Conservation (phyloP, 2,113 vertebrate species). For the Collichthys lucidus region DNA sequence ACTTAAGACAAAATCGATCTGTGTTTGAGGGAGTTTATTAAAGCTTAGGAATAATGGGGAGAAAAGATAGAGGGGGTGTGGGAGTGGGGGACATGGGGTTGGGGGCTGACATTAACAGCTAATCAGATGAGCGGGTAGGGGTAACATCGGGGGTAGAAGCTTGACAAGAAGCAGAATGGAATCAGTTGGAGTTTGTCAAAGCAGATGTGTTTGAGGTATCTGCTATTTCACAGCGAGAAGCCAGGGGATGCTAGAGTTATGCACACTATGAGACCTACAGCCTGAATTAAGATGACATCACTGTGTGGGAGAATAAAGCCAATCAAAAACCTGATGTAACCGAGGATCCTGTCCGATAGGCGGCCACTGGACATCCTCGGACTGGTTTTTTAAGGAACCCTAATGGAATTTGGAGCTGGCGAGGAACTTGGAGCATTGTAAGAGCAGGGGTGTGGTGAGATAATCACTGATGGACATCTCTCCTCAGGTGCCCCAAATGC, state of each 20-base stretch:
- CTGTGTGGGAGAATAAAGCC: conserved; percentile 42
- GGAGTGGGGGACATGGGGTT: conserved; percentile 41
- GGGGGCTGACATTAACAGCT: conserved; percentile 73
- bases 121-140: conserved; percentile 70
- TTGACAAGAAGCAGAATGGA: conserved; percentile 60
- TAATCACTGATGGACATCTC: conserved; percentile 80
- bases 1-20: conserved; percentile 87
- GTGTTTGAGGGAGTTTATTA: conserved; percentile 87
- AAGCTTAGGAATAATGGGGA: conserved; percentile 82
- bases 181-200: conserved; percentile 56
- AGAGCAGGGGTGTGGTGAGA: conserved; percentile 60
- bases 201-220: conserved; percentile 29
- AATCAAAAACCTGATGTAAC: conserved; percentile 41
- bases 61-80: conserved; percentile 58
- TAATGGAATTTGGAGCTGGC: conserved; percentile 17
- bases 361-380: conserved; percentile 39
- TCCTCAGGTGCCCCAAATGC: conserved; percentile 77
- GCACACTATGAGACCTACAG: conserved; percentile 22
- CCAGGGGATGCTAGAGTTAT: conserved; percentile 68
- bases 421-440: conserved; percentile 42
- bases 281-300: conserved; percentile 57
- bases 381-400: conserved; percentile 8
- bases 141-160: conserved; percentile 41
- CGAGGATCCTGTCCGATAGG: conserved; percentile 15
- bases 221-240: conserved; percentile 64